Percentiles rank a stretch among this genome's conserved stretches.
Evolutionary conservation across 2,113 vertebrate species (phyloP).

Genomic region (Sturnira hondurensis): DNA sequence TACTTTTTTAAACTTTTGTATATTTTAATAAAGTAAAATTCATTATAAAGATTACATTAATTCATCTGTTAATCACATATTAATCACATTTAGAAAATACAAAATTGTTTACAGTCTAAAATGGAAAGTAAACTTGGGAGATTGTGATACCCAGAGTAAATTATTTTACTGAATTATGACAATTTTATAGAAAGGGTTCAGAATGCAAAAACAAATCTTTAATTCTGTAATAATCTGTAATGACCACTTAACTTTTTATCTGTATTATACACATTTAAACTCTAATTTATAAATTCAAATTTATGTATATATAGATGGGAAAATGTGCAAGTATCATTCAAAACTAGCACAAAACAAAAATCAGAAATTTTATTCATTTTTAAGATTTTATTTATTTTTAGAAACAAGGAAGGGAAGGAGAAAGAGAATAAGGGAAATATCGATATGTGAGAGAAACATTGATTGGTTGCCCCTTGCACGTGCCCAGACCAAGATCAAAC

Average conservation of each 20-base stretch:
- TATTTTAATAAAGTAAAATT: conserved; percentile 4
- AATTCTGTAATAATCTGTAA: conserved; percentile 15
- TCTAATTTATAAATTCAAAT: neutral
- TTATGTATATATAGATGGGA: neutral
- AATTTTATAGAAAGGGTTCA: neutral
- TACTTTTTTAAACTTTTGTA: neutral
- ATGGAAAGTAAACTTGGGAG: neutral
- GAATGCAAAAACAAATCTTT: neutral
- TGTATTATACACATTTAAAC: neutral
- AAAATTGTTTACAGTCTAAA: neutral
- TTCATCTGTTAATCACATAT: neutral
- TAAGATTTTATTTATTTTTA: no score
- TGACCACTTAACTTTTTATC: neutral
- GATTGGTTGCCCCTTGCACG: no score
- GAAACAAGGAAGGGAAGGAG: no score
- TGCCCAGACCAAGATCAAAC: no score
- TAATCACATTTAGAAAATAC: conserved; percentile 9
- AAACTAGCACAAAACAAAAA: neutral
- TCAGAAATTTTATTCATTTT: neutral
- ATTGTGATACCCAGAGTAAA: neutral
- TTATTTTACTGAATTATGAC: neutral
- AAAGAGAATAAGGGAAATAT: no score
- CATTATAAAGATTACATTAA: neutral
- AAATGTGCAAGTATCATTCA: neutral
- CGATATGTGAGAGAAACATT: no score